Evolutionary conservation across 1,140 invertebrate genomes (phyloP), one percentile per base, ranked within the genome.

Genomic region (Halesus radiatus): DNA sequence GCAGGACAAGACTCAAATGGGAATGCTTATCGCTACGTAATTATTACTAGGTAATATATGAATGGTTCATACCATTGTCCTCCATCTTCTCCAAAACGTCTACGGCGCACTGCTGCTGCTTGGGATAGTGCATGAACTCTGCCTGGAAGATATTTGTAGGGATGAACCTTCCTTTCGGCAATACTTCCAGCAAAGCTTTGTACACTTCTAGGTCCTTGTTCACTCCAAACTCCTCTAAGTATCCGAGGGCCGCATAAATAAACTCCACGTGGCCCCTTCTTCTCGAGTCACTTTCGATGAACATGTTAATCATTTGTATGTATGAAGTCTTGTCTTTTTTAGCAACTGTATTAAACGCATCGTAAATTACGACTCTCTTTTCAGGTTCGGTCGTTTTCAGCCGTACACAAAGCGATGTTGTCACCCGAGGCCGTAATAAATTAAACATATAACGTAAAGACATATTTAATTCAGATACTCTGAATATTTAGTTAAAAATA

Each of bases 31-130:
- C n/a, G n/a, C n/a, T n/a, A n/a, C n/a, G n/a, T n/a, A n/a, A n/a
- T n/a, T n/a, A n/a, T n/a, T n/a, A n/a, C n/a, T n/a, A n/a, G n/a
- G n/a, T n/a, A n/a, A n/a, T n/a, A n/a, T n/a, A 29, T 29, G 62
- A 79, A 80, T 68, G 1, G 5, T 70, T 58, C 58, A 52, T 89
- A 95, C 94, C 93, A 91, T 97, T 94, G 77, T 93, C 88, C 90
- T 98, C 97, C 96, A 99, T 99, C 90, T 97, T 92, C 83, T 95
- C 92, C 13, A 99, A 87, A 56, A 99, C 83, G 85, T 96, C 94
- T 8, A 98, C 92, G 22, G 94, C 94, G 88, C 96, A 97, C 73
- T 96, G 92, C 85, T 99, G 98, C 84, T 99, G 98, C 88, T 96
- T 96, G 0, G 97, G 96, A 90, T 96, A 98, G 88, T 98, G 96